These are phyloP conservation scores for Gobio occitaniae DNA, from an alignment of 2,797 vertebrate species.

Conservation along the genomic window DNA sequence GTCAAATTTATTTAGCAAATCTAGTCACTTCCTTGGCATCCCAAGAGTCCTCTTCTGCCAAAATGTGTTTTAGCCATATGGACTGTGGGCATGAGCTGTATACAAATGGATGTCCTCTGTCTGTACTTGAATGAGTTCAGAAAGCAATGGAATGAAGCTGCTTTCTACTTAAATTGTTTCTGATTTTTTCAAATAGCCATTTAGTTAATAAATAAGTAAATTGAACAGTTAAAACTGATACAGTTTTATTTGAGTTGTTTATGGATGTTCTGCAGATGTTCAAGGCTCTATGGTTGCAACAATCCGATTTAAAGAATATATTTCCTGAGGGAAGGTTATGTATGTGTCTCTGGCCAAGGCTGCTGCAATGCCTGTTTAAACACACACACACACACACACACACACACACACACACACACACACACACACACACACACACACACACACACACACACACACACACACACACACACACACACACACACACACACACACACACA, in stretches of 20 bases:
- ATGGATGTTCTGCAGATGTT: background rate
- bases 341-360: background rate
- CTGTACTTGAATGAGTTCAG: background rate
- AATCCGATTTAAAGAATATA: constrained; percentile 22
- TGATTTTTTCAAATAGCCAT: background rate
- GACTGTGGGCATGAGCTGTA: constrained; percentile 13
- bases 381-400: background rate
- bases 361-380: background rate
- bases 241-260: background rate
- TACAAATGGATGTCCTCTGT: constrained; percentile 11
- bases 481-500: too few species aligned
- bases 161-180: background rate
- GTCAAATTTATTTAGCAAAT: constrained; percentile 8
- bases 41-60: constrained; percentile 12
- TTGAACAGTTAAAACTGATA: too few species aligned
- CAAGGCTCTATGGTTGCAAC: background rate
- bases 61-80: constrained; percentile 38
- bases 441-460: too few species aligned
- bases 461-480: too few species aligned
- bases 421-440: too few species aligned
- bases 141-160: background rate
- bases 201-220: background rate
- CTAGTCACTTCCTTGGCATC: constrained; percentile 20
- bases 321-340: constrained; percentile 35
- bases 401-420: too few species aligned